phyloP scores from a whole-genome alignment of 2,113 vertebrate species.

The Pangasianodon gigas region DNA sequence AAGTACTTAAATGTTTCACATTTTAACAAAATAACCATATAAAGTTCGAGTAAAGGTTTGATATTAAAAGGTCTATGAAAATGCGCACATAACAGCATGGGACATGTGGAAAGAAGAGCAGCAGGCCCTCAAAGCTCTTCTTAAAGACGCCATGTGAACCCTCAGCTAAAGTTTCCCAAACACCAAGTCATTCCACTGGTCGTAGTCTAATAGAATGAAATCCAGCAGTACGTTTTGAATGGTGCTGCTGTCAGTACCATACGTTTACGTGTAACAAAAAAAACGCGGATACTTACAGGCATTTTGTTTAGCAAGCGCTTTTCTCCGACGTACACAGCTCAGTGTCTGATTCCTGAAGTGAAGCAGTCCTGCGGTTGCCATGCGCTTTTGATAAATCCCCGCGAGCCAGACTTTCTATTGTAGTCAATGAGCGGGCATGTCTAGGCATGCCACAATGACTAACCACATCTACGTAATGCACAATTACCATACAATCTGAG shows the following conservation, averaged over 20 bases:
- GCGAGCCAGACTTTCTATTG: neutral
- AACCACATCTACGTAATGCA: neutral
- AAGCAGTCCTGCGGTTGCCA: constrained; percentile 45
- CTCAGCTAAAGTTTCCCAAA: constrained; percentile 31
- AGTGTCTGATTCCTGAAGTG: constrained; percentile 10
- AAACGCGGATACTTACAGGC: constrained; percentile 48
- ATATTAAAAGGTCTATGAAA: neutral
- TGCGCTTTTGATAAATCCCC: constrained; percentile 12
- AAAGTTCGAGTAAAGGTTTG: too few relatives aligned
- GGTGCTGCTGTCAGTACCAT: neutral
- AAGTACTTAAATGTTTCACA: neutral
- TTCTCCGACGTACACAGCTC: constrained; percentile 24
- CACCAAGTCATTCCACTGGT: neutral
- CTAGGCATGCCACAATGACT: constrained; percentile 43
- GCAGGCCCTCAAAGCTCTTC: neutral
- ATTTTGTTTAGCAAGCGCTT: constrained; percentile 29
- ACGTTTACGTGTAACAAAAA: neutral
- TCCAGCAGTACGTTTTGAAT: neutral
- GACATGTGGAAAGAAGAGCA: neutral
- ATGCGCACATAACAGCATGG: neutral
- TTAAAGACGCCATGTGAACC: constrained; percentile 42
- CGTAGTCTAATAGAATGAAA: neutral
- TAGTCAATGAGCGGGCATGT: constrained; percentile 32
- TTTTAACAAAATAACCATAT: neutral
- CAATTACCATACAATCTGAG: neutral